phyloP scores from a whole-genome alignment of 2,797 vertebrate genomes.

The Corythornis leucogaster region DNA sequence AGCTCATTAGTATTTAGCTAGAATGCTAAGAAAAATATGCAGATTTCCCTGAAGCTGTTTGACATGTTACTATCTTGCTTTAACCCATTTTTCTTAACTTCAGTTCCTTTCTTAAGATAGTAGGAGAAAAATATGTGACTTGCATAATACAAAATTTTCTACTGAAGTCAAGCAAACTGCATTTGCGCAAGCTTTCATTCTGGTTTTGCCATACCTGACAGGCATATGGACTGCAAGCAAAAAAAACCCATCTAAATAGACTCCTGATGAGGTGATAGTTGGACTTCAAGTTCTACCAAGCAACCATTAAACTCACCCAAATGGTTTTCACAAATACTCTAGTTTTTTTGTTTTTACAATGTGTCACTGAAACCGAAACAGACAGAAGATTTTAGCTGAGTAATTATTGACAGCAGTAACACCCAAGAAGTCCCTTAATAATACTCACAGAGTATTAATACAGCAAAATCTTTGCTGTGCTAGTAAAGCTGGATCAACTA shows the following conservation, averaged over 20 bases:
- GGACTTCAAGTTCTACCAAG: neutral
- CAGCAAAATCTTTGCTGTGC: neutral
- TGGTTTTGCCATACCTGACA: neutral
- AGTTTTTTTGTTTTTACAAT: neutral
- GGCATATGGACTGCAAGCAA: neutral
- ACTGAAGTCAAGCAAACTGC: neutral
- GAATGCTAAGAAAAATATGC: neutral
- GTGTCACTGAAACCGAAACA: neutral
- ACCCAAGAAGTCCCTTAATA: neutral
- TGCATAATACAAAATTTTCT: neutral
- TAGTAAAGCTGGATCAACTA: neutral
- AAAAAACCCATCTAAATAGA: neutral
- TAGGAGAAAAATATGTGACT: neutral
- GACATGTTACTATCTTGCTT: neutral
- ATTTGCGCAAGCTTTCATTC: neutral
- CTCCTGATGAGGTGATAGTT: neutral
- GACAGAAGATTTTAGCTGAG: neutral
- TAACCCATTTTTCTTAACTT: constrained; percentile 1
- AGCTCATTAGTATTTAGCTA: constrained; percentile 32
- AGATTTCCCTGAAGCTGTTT: constrained; percentile 18
- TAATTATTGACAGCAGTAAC: neutral
- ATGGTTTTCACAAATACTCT: neutral
- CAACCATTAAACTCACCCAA: neutral
- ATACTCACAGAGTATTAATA: neutral
- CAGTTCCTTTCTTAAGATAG: neutral